Conservation (phyloP, 2,113 vertebrate genomes). For the Microcebus jonahi region DNA sequence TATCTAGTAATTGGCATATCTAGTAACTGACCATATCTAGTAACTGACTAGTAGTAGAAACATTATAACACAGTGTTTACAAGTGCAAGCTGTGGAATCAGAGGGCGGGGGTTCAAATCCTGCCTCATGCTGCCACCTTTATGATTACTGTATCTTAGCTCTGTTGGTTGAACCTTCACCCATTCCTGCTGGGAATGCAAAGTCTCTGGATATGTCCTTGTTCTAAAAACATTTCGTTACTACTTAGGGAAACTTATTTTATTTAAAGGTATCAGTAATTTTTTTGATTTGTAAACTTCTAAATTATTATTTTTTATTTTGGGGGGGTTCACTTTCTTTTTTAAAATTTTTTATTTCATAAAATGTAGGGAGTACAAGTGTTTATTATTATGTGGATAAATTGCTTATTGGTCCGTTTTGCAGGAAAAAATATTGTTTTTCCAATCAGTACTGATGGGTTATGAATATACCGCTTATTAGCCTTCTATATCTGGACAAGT, state of each 20-base stretch:
- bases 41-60: neutral
- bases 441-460: neutral
- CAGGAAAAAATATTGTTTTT: neutral
- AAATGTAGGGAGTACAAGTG: neutral
- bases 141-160: neutral
- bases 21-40: too few species aligned
- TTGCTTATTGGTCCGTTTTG: neutral
- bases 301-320: neutral
- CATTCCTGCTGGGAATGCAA: neutral
- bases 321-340: too few species aligned
- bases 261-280: neutral
- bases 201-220: neutral
- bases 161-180: neutral
- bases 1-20: neutral
- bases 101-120: neutral
- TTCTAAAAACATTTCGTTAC: neutral
- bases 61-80: neutral
- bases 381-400: too few species aligned
- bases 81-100: neutral
- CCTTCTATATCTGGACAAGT: neutral
- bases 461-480: neutral
- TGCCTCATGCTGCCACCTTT: neutral
- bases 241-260: neutral
- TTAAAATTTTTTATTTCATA: neutral
- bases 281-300: conserved; percentile 2